Base-by-base conservation (phyloP, 2,113 vertebrate genomes). In the Labeo catla region DNA sequence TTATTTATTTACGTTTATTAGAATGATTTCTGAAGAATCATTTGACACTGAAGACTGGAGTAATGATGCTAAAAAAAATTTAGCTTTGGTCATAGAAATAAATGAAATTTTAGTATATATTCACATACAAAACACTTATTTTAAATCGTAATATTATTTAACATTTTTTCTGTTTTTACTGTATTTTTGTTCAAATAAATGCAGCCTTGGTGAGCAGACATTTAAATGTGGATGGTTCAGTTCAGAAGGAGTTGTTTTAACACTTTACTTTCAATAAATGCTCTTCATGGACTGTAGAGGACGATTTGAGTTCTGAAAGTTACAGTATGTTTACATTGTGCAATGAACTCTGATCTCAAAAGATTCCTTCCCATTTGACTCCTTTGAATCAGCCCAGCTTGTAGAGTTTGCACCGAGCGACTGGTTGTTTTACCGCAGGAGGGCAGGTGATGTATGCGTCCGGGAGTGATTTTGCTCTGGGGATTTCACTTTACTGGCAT, bases 401-500 rank as follows among this genome's bases (percentile, higher is more conserved):
- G 34, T 4, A 9, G 5, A n/a, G 70, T 39, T 39, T 39, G 39
- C 5, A 39, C 39, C 2, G 23, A 13, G n/a, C 15, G 15, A 5
- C 12, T 54, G 74, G 8, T 47, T 15, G 78, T 47, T 80, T 80
- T 70, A 61, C 59, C 49, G 73, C 39, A 12, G 70, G 36, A 28
- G 19, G 57, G 12, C 21, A 49, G 65, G 43, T 86, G 73, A 83
- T 54, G 16, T 70, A 78, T 83, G 79, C 52, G 15, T 66, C 45
- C 91, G 93, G 72, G 79, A 52, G 65, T 94, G 93, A 94, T 89
- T 90, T 88, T 91, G 89, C 93, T 92, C 93, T 81, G 66, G 93
- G 94, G 93, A 94, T 93, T 93, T 93, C 89, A 79, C 93, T 96
- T 96, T 95, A 96, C 91, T 88, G 93, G 79, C 84, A 86, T 94